These are phyloP conservation scores for Globicephala melas DNA, from an alignment of 2,113 vertebrate genomes.

Conservation along the genomic window DNA sequence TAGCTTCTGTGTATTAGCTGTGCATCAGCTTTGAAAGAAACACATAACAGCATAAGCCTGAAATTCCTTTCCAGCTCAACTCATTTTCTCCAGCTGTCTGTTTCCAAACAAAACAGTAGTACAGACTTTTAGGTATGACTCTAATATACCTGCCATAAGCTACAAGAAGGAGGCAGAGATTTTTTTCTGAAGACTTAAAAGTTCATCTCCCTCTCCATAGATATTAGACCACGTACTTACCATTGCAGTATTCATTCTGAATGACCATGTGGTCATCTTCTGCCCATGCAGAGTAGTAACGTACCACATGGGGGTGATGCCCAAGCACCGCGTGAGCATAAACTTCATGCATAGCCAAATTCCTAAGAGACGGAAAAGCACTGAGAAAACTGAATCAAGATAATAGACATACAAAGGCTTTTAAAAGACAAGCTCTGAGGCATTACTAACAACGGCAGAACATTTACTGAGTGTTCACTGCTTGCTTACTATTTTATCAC, in stretches of 20 bases:
- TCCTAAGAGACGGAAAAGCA: slow-evolving; percentile 79
- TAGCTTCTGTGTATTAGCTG: neutral
- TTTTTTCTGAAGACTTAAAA: neutral
- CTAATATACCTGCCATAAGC: neutral
- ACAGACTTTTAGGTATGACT: neutral
- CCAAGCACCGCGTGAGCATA: slow-evolving; percentile 97
- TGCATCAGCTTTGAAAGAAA: neutral
- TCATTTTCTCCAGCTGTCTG: neutral
- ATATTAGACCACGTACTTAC: slow-evolving; percentile 76
- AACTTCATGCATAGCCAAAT: slow-evolving; percentile 92
- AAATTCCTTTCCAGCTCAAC: neutral
- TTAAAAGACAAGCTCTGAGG: neutral
- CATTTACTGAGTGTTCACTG: neutral
- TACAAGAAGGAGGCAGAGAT: neutral
- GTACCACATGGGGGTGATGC: slow-evolving; percentile 96
- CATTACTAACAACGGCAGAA: neutral
- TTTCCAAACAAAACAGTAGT: neutral
- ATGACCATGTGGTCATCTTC: slow-evolving; percentile 96
- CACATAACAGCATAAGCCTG: neutral
- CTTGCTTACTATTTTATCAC: neutral
- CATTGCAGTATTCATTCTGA: slow-evolving; percentile 96
- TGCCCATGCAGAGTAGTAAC: slow-evolving; percentile 97
- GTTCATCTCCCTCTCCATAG: neutral
- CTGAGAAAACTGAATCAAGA: neutral
- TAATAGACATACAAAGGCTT: neutral